Conservation (phyloP, 2,888 invertebrate genomes). For the Caenorhabditis sinica region DNA sequence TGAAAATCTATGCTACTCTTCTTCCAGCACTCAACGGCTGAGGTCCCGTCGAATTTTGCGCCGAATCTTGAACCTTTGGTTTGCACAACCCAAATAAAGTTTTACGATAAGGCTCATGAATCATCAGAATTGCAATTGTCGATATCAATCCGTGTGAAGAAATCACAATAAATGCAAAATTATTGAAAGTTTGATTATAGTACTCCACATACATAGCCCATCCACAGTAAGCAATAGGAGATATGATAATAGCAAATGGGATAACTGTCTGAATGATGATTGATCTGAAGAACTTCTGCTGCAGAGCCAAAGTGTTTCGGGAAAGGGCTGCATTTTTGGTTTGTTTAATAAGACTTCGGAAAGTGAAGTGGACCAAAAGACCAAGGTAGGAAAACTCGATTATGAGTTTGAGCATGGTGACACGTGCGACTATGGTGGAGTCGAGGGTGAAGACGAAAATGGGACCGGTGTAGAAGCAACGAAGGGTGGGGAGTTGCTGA, state of each 20-base stretch:
- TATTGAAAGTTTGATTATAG: slow-evolving; percentile 38
- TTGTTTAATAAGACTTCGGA: slow-evolving; percentile 19
- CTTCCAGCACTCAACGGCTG: neutral
- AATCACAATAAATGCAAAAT: slow-evolving; percentile 19
- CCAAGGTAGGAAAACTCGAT: slow-evolving; percentile 37
- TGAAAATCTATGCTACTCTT: neutral
- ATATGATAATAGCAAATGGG: slow-evolving; percentile 34
- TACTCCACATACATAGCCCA: slow-evolving; percentile 7
- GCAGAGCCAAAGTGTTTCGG: slow-evolving; percentile 32
- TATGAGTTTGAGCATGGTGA: slow-evolving; percentile 38
- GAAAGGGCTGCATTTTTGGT: slow-evolving; percentile 11
- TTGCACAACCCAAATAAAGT: neutral
- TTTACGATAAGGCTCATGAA: slow-evolving; percentile 30
- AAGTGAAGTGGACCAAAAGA: slow-evolving; percentile 29
- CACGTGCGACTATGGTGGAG: slow-evolving; percentile 19
- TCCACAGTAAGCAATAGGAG: slow-evolving; percentile 32
- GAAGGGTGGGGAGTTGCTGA: slow-evolving; percentile 41
- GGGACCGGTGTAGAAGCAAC: slow-evolving; percentile 46
- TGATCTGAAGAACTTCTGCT: slow-evolving; percentile 25
- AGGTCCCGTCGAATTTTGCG: neutral
- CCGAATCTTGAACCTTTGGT: neutral
- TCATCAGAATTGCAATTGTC: slow-evolving; percentile 25
- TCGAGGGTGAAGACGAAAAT: slow-evolving; percentile 40
- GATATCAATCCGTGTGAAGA: slow-evolving; percentile 40
- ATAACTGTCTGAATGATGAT: slow-evolving; percentile 44